Conservation (phyloP, 2,113 vertebrate genomes). For the Emydocephalus ijimae region DNA sequence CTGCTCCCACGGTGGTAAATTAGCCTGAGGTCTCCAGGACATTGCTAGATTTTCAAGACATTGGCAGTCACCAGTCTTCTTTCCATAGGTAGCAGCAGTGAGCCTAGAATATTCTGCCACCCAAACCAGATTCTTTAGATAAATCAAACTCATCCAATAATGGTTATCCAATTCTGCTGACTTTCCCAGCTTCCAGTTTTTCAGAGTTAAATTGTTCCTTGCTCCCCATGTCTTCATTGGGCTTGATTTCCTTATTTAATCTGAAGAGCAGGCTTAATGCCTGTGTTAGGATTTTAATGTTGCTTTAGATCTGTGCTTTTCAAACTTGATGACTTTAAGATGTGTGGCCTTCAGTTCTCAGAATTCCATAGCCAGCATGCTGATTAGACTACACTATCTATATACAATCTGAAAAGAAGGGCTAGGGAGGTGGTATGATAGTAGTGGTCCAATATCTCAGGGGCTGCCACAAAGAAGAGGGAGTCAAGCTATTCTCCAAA, state of each 20-base stretch:
- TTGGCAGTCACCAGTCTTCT: background rate
- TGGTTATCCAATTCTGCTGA: background rate
- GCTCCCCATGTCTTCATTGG: background rate
- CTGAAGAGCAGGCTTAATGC: background rate
- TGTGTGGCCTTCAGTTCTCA: background rate
- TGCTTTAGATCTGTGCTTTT: background rate
- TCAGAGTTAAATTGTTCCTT: background rate
- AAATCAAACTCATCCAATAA: background rate
- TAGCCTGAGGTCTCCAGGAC: background rate
- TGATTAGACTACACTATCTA: background rate
- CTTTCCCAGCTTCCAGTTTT: background rate
- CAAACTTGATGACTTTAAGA: background rate
- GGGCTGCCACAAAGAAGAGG: no score
- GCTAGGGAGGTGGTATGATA: no score
- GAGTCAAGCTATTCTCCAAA: no score
- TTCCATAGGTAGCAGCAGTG: background rate
- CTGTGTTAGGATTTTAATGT: background rate
- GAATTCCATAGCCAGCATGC: background rate
- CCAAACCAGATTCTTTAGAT: background rate
- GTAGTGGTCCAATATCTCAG: no score
- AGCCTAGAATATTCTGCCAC: background rate
- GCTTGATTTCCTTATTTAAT: background rate
- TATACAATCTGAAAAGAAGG: background rate
- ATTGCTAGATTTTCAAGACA: background rate
- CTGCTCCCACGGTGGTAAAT: background rate